phyloP scores from a whole-genome alignment of 2,113 vertebrate genomes.

The Oreochromis aureus region DNA sequence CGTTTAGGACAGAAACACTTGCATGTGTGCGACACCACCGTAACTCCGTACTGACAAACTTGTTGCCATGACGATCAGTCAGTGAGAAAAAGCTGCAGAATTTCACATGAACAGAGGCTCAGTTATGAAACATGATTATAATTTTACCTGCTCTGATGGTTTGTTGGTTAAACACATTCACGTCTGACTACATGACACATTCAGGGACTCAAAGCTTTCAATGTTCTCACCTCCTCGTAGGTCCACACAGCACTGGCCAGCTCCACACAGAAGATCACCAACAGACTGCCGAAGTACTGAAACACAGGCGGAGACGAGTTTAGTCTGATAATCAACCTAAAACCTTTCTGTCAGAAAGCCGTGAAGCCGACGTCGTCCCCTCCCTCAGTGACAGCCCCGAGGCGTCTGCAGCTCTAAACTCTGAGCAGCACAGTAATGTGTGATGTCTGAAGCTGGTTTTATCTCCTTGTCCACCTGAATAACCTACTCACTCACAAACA shows the following conservation, averaged over 20 bases:
- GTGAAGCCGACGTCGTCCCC: neutral
- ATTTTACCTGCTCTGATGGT: neutral
- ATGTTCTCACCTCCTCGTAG: conserved; percentile 80
- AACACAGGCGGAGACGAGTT: neutral
- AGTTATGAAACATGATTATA: neutral
- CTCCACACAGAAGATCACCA: conserved; percentile 95
- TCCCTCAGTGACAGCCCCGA: neutral
- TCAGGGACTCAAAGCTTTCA: neutral
- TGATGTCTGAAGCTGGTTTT: neutral
- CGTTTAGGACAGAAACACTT: neutral
- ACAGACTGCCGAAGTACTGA: conserved; percentile 94
- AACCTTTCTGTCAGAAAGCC: neutral
- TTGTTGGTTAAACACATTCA: neutral
- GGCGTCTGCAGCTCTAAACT: neutral
- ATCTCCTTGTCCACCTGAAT: neutral
- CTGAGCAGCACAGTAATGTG: neutral
- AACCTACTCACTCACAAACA: neutral
- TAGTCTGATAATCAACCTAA: neutral
- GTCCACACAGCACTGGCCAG: conserved; percentile 95
- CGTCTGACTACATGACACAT: neutral
- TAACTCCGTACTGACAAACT: neutral
- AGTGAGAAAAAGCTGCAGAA: neutral
- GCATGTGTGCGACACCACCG: neutral
- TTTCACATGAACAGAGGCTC: neutral
- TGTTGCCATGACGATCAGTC: neutral